Percentiles rank a stretch among this genome's conserved stretches.
These are phyloP conservation scores for Salminus brasiliensis DNA, from an alignment of 2,113 vertebrate genomes.

Conservation along the genomic window DNA sequence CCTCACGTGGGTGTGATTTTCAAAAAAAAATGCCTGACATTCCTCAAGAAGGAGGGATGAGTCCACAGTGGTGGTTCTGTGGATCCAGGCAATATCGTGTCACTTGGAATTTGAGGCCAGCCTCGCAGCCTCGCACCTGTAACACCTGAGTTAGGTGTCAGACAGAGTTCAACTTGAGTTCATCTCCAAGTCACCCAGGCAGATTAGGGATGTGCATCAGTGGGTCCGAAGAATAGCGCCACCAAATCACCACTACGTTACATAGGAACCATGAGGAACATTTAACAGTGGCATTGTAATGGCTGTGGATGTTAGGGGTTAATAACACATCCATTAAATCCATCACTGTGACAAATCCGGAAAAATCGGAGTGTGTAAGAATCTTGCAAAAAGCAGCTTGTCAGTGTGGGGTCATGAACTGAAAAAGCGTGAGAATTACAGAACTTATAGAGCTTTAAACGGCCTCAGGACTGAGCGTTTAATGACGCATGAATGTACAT, in stretches of 20 bases:
- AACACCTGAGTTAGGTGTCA: neutral
- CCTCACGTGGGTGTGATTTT: neutral
- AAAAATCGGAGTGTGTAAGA: neutral
- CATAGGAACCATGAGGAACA: neutral
- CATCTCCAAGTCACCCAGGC: neutral
- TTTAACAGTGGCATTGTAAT: no score
- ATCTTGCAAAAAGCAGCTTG: neutral
- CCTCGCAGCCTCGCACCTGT: neutral
- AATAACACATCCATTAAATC: no score
- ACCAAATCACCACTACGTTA: neutral
- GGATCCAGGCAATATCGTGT: neutral
- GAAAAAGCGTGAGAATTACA: neutral
- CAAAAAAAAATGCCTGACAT: neutral
- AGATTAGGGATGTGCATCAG: neutral
- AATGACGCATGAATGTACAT: slow-evolving; percentile 17
- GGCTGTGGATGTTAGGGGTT: no score
- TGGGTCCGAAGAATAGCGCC: neutral
- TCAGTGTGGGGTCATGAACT: neutral
- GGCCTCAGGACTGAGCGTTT: slow-evolving; percentile 5
- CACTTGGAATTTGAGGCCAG: neutral
- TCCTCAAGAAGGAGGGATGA: neutral
- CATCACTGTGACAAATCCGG: no score
- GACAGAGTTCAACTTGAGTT: neutral
- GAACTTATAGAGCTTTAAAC: neutral
- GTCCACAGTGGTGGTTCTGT: neutral